A percentile compares a stretch with the other conserved stretches of the same genome.
Conservation (phyloP, 1,140 invertebrate genomes). For the Heliconius hewitsoni region DNA sequence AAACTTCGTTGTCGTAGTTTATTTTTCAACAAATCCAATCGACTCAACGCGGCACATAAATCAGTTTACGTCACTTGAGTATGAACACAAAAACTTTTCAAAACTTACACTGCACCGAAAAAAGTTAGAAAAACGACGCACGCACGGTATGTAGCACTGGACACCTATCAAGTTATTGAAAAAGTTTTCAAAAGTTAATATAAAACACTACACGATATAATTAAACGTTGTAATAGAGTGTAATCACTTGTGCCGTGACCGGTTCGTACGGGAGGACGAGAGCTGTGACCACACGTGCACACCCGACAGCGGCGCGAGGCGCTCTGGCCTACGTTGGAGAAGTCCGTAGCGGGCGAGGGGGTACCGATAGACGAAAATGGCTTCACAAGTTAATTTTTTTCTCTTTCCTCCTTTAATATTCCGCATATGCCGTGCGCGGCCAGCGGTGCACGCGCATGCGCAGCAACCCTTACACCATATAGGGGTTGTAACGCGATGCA, state of each 20-base stretch:
- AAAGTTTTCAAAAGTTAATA: constrained; percentile 33
- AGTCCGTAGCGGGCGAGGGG: constrained; percentile 66
- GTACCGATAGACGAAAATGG: constrained; percentile 78
- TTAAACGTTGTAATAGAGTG: constrained; percentile 53
- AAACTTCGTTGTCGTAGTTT: constrained; percentile 25
- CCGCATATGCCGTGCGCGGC: constrained; percentile 78
- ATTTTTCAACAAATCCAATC: constrained; percentile 35
- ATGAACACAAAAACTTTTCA: constrained; percentile 45
- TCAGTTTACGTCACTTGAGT: constrained; percentile 37
- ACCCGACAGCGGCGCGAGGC: constrained; percentile 55
- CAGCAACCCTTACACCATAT: constrained; percentile 60
- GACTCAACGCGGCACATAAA: constrained; percentile 35
- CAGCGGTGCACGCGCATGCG: constrained; percentile 76
- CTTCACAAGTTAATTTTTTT: constrained; percentile 81
- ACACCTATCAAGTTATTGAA: constrained; percentile 27
- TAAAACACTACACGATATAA: constrained; percentile 50
- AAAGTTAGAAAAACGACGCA: constrained; percentile 40
- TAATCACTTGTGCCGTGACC: constrained; percentile 60
- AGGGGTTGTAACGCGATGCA: constrained; percentile 77
- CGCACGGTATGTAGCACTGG: constrained; percentile 38
- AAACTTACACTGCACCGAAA: constrained; percentile 49
- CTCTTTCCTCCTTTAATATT: constrained; percentile 81
- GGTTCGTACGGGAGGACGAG: constrained; percentile 47
- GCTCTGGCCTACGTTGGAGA: constrained; percentile 63
- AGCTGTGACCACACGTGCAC: constrained; percentile 38